These are phyloP conservation scores for Lepilemur ruficaudatus DNA, from an alignment of 2,797 vertebrate genomes.

Conservation along the genomic window DNA sequence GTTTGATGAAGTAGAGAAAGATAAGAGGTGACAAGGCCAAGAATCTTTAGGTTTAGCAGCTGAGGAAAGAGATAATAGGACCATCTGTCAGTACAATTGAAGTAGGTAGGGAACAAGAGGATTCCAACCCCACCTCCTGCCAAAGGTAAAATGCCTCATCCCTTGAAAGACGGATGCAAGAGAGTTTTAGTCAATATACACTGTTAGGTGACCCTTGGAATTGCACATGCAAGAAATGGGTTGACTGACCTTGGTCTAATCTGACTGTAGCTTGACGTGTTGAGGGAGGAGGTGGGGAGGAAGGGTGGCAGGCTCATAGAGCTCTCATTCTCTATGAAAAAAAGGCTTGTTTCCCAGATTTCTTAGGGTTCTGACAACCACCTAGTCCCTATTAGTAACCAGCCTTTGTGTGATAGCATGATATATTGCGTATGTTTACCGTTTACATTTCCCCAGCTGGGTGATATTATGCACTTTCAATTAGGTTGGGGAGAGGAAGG, in stretches of 20 bases:
- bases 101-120: conserved; percentile 6
- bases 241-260: conserved; percentile 8
- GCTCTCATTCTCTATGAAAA: conserved; percentile 72
- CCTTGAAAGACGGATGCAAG: conserved; percentile 33
- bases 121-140: conserved; percentile 47
- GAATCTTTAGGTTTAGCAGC: conserved; percentile 46
- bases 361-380: conserved; percentile 76
- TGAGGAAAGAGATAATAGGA: conserved; percentile 48
- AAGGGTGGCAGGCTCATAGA: not conserved
- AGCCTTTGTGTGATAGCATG: conserved; percentile 80
- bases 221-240: not conserved
- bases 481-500: conserved; percentile 84
- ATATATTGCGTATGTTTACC: conserved; percentile 85
- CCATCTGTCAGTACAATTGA: conserved; percentile 44
- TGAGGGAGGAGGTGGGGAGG: not conserved
- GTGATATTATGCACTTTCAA: conserved; percentile 86
- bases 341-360: conserved; percentile 77
- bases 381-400: conserved; percentile 82
- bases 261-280: not conserved
- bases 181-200: conserved; percentile 22
- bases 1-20: conserved; percentile 65
- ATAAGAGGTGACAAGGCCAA: conserved; percentile 54
- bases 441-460: conserved; percentile 86
- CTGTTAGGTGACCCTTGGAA: conserved; percentile 46
- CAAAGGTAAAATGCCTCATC: conserved; percentile 33